phyloP scores from a whole-genome alignment of 2,888 invertebrate genomes.

The Caenorhabditis sp. region DNA sequence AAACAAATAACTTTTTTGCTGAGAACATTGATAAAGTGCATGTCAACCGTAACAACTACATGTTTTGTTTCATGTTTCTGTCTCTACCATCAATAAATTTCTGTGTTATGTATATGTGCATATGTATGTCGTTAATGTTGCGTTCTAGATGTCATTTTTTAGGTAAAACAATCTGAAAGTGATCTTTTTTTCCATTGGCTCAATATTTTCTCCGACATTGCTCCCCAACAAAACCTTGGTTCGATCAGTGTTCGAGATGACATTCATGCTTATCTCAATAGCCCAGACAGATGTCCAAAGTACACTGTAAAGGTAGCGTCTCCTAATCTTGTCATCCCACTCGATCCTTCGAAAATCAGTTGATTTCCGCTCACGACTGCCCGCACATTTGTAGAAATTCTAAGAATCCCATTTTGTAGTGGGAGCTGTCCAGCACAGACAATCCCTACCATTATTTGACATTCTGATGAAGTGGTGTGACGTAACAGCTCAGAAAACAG shows the following conservation, averaged over 20 bases:
- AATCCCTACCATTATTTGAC: neutral
- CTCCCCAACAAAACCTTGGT: slow-evolving; percentile 60
- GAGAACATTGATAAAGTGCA: neutral
- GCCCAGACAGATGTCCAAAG: slow-evolving; percentile 77
- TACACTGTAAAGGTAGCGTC: slow-evolving; percentile 80
- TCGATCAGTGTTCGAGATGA: slow-evolving; percentile 75
- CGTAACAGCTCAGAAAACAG: neutral
- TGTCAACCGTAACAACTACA: slow-evolving; percentile 1
- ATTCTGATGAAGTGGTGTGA: slow-evolving; percentile 2
- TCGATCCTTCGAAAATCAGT: neutral
- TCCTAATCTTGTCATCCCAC: slow-evolving; percentile 1
- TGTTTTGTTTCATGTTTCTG: slow-evolving; percentile 20
- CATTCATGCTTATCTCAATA: slow-evolving; percentile 77
- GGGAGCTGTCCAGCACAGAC: neutral
- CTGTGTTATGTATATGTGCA: slow-evolving; percentile 10
- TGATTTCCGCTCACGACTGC: neutral
- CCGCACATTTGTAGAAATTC: neutral
- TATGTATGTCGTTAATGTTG: too few species aligned
- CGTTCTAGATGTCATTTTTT: too few species aligned
- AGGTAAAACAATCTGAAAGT: slow-evolving; percentile 1
- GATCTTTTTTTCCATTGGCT: slow-evolving; percentile 60
- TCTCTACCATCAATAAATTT: slow-evolving; percentile 40
- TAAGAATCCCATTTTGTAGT: neutral
- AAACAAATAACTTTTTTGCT: neutral
- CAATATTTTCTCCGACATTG: slow-evolving; percentile 73